Base-by-base conservation (phyloP, 2,113 vertebrate genomes). In the Heterocephalus glaber region DNA sequence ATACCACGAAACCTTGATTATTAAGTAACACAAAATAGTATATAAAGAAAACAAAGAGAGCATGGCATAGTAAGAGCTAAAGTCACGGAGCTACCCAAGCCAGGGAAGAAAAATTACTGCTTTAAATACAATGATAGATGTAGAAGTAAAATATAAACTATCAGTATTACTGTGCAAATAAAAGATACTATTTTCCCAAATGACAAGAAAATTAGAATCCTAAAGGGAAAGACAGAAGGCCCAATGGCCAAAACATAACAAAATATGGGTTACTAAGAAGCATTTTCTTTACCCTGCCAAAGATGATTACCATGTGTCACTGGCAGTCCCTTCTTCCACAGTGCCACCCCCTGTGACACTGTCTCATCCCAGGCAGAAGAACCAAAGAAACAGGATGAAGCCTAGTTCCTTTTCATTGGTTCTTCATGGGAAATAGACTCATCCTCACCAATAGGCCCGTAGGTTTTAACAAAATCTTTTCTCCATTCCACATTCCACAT, bases 151-250 rank as follows among this genome's bases (percentile, higher is more conserved):
- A 68, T 28, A 91, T 20, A 65, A 86, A 66, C 30, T 66, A 65
- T 28, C 58, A 88, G 68, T 35, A 80, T 38, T 41, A 58, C n/a
- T 70, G 38, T 52, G 19, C 26, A 85, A 95, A 95, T 11, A 68
- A 74, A 76, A 74, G 33, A 41, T 14, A 65, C 16, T 28, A 33
- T 44, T 80, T 90, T 77, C 74, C 44, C 30, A n/a, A 92, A 80
- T 65, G 60, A 94, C 17, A 84, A 88, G 61, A 68, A 95, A 89
- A 92, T 35, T 72, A 66, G 92, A 92, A 86, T 70, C 70, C 22
- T 49, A 90, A 87, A 79, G 86, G 28, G 49, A 93, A 86, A 77
- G 26, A 89, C 30, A 56, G 56, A 93, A 81, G 41, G 33, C 2
- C 19, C 26, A 87, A 63, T 52, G 47, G 44, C 13, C 94, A 81